Base-by-base conservation (phyloP, 2,797 vertebrate genomes). In the Bufotes viridis region DNA sequence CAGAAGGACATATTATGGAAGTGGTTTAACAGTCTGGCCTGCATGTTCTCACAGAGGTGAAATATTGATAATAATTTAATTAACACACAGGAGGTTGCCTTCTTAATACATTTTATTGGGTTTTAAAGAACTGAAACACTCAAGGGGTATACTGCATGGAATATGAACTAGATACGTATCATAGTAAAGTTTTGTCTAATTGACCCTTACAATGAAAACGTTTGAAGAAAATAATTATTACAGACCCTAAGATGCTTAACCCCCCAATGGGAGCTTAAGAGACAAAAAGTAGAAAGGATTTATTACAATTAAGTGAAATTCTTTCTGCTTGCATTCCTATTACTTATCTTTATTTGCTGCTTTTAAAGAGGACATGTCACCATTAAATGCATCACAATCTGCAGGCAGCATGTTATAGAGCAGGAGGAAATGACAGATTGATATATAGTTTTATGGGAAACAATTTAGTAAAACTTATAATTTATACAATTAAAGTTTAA, bases 21-120 rank as follows among this genome's bases (percentile, higher is more conserved):
- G 55, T 58, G 67, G 26, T 55, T 70, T 69, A 88, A 51, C 74
- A 83, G 81, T 53, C 14, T 89, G 70, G 69, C 70, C 26, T 60
- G 26, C 58, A 51, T 81, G 67, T 86, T 82, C 69, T 82, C 72
- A 70, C 61, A 86, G 51, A 81, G 60, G 84, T 78, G 34, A 78
- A 89, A 84, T 82, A 89, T 82, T 89, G 84, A 86, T 86, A 89
- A 78, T 53, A 82, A 78, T 78, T 69, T 86, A 76, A 86, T 89
- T 86, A 85, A 74, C 78, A 85, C 78, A 75, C 69, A 88, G 78
- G 82, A 81, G 82, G 65, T 85, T 85, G 84, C 51, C 81, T 80
- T 63, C 87, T 72, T 88, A 84, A 87, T 88, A 65, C 63, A 84
- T 84, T 78, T 74, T 80, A 84, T 88, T 60, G 87, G 65, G 53